phyloP scores from a whole-genome alignment of 2,797 vertebrate species.

The Myiotriccus ornatus region DNA sequence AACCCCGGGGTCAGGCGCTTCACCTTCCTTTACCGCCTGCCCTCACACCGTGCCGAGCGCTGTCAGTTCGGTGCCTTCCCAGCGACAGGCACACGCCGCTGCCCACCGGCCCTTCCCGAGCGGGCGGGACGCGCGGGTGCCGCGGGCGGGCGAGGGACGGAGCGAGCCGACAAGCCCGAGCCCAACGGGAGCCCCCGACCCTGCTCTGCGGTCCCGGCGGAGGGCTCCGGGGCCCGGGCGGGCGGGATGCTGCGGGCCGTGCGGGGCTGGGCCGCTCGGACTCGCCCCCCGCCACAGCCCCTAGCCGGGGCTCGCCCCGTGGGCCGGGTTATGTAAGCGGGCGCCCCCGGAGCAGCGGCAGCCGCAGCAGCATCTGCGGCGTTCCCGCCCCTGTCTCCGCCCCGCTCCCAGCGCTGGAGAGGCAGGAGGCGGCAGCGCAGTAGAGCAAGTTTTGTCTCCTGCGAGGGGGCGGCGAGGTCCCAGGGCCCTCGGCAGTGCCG shows the following conservation, averaged over 20 bases:
- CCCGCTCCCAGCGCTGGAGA: background rate
- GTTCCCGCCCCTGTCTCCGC: conserved; percentile 51
- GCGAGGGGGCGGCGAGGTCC: background rate
- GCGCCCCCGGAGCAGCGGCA: background rate
- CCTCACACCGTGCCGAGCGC: background rate
- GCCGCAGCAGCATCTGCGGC: background rate
- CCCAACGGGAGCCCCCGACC: accelerated
- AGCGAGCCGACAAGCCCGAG: accelerated
- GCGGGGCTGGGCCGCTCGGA: accelerated
- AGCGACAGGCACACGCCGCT: background rate
- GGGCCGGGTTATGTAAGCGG: conserved; percentile 24
- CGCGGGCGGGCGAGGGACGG: background rate
- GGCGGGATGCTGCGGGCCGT: accelerated
- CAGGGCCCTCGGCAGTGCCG: background rate
- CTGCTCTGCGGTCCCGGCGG: accelerated
- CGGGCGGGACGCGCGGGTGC: no score
- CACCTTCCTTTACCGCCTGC: background rate
- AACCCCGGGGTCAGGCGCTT: no score
- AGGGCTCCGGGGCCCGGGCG: background rate
- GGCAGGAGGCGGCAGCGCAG: background rate
- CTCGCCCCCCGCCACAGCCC: background rate
- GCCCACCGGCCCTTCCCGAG: background rate
- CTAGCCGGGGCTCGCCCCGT: background rate
- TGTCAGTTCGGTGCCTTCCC: accelerated
- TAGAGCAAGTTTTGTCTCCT: conserved; percentile 45